phyloP scores from a whole-genome alignment of 1,140 invertebrate species.

The Aphelenchoides fujianensis region DNA sequence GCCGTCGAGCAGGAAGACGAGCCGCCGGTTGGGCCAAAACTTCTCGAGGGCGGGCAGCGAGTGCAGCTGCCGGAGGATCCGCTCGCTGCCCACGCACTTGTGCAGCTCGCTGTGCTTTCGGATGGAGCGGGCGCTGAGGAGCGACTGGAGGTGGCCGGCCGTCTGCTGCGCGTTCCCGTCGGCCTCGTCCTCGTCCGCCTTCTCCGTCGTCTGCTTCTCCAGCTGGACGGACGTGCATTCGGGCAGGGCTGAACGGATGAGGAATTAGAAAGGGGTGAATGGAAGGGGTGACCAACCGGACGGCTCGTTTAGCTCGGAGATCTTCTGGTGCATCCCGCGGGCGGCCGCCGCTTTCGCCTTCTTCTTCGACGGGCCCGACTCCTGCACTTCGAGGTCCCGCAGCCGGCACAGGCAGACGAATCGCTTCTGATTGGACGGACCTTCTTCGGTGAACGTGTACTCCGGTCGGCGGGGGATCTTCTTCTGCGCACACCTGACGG shows the following conservation, averaged over 20 bases:
- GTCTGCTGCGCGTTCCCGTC: no score
- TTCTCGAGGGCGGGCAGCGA: not conserved
- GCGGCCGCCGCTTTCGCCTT: conserved; percentile 18
- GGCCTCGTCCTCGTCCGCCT: not conserved
- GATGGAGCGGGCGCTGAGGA: not conserved
- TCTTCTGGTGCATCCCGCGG: conserved; percentile 4
- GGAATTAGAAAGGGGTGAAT: not conserved
- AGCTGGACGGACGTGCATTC: no score
- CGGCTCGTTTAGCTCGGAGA: conserved; percentile 1
- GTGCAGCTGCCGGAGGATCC: not conserved
- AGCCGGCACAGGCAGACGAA: conserved; percentile 7
- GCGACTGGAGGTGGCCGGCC: not conserved
- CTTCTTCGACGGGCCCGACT: conserved; percentile 12
- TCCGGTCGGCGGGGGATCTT: not conserved
- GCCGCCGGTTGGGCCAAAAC: conserved; percentile 5
- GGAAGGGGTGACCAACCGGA: not conserved
- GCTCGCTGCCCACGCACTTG: not conserved
- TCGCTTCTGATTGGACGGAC: not conserved
- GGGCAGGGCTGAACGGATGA: no score
- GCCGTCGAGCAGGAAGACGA: conserved; percentile 1
- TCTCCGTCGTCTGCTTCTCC: not conserved
- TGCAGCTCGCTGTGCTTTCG: not conserved
- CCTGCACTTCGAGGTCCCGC: not conserved
- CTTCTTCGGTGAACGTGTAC: conserved; percentile 11
- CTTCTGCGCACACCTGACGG: conserved; percentile 11